Evolutionary conservation across 92 coral and sea anemone species (phyloP).

Genomic region (Actinostola sp.): DNA sequence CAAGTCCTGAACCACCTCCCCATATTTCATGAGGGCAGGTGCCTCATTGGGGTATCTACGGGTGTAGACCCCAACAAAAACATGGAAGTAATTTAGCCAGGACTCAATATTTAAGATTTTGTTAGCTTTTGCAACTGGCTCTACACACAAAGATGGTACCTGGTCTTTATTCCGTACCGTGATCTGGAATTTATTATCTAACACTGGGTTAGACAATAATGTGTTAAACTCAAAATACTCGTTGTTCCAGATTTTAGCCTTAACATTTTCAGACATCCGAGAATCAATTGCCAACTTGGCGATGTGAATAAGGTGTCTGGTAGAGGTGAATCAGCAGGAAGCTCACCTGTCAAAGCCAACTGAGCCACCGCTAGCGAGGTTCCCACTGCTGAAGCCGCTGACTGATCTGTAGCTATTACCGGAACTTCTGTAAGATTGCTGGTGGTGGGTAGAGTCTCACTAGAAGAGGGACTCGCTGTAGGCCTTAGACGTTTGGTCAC

Average conservation of each 20-base stretch:
- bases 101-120: conserved; percentile 11
- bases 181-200: conserved; percentile 23
- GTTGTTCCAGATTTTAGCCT: conserved; percentile 41
- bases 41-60: conserved; percentile 52
- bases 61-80: conserved; percentile 54
- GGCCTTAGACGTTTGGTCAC: background rate
- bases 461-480: no score
- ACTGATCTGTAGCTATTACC: no score
- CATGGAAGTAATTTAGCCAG: conserved; percentile 41
- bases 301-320: conserved; percentile 3
- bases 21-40: no score
- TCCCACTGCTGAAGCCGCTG: no score
- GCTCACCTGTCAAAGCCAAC: background rate
- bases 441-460: no score
- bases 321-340: conserved; percentile 3
- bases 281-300: no score
- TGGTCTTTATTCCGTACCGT: conserved; percentile 23
- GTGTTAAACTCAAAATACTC: conserved; percentile 30
- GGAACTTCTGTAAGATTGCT: no score
- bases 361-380: conserved; percentile 4
- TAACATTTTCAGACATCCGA: background rate
- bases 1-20: no score
- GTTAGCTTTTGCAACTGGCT: conserved; percentile 38
- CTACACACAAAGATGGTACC: conserved; percentile 32
- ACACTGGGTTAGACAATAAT: conserved; percentile 13